phyloP scores from a whole-genome alignment of 2,888 invertebrate species.

The Gisinianus flammeolus region DNA sequence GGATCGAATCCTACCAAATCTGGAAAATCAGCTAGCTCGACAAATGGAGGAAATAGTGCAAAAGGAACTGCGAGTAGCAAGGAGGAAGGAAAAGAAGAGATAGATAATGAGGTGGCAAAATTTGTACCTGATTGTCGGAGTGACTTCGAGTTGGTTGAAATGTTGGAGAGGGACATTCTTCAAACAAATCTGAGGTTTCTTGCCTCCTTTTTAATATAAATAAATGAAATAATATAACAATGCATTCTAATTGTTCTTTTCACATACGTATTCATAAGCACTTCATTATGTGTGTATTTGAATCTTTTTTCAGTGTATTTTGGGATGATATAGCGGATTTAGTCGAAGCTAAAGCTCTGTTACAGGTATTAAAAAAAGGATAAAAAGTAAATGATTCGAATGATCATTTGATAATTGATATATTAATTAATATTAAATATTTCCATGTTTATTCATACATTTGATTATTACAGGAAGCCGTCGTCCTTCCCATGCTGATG shows the following conservation, averaged over 20 bases:
- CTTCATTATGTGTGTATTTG: slow-evolving; percentile 74
- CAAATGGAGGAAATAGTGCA: slow-evolving; percentile 83
- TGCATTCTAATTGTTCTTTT: too few relatives aligned
- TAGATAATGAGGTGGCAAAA: slow-evolving; percentile 76
- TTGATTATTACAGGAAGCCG: slow-evolving; percentile 83
- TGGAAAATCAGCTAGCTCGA: slow-evolving; percentile 84
- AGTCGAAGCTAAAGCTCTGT: slow-evolving; percentile 82
- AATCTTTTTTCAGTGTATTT: slow-evolving; percentile 71
- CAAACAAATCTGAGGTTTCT: slow-evolving; percentile 94
- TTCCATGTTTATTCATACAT: not conserved
- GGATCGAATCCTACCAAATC: slow-evolving; percentile 87
- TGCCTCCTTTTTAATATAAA: slow-evolving; percentile 97
- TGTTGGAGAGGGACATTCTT: slow-evolving; percentile 93
- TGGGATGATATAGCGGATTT: slow-evolving; percentile 96
- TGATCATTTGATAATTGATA: slow-evolving; percentile 93
- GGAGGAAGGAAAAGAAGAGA: slow-evolving; percentile 58
- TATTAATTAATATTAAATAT: slow-evolving; percentile 60
- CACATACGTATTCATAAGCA: slow-evolving; percentile 99
- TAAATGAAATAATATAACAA: too few relatives aligned
- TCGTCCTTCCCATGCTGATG: slow-evolving; percentile 96
- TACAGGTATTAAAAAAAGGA: slow-evolving; percentile 68
- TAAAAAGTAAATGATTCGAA: slow-evolving; percentile 75
- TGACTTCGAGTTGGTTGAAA: slow-evolving; percentile 91
- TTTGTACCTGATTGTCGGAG: slow-evolving; percentile 79
- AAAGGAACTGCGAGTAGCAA: slow-evolving; percentile 30